Base-by-base conservation (phyloP, 2,113 vertebrate species). In the Cryptomyrus ogoouensis region DNA sequence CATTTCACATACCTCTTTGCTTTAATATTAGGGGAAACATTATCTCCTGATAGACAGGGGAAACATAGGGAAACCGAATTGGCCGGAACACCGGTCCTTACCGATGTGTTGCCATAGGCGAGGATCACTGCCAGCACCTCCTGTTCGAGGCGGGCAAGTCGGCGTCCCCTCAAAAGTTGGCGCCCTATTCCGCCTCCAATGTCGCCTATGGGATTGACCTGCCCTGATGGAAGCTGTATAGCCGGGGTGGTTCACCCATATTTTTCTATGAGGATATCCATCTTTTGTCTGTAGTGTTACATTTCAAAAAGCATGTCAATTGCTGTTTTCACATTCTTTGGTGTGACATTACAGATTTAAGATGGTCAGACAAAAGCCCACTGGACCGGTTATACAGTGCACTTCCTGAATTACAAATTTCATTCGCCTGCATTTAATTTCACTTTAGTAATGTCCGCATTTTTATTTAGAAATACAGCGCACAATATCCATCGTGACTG, bases 241-340 rank as follows among this genome's bases (percentile, higher is more conserved):
- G 12, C n/a, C 24, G 27, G 17, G 47, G 21, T 10, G 80, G 84
- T 87, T 49, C 10, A 49, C 24, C n/a, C 10, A n/a, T 5, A 27
- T 86, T 50, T 86, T 86, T 24, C 4, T 52, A 3, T n/a, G 17
- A 86, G 84, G 47, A 86, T 24, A 44, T 27, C 10, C 5, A n/a
- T 31, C 39, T 27, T 87, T 24, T 52, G 84, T 46, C 19, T 39
- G 83, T 35, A 52, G 84, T 19, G 84, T 53, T 87, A 17, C 21
- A 87, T 87, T 53, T 52, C 27, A 31, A 27, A 87, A 49, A 46
- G 27, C 6, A 49, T 42, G 44, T n/a, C 21, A 87, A 46, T 49
- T 87, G 49, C 4, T 53, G 49, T 87, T 87, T 87, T 52, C 49
- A 87, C 46, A 87, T 87, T 87, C 49, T 87, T 52, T 84, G 83